These are phyloP conservation scores for Cervus canadensis DNA, from an alignment of 2,113 vertebrate species.

Conservation along the genomic window DNA sequence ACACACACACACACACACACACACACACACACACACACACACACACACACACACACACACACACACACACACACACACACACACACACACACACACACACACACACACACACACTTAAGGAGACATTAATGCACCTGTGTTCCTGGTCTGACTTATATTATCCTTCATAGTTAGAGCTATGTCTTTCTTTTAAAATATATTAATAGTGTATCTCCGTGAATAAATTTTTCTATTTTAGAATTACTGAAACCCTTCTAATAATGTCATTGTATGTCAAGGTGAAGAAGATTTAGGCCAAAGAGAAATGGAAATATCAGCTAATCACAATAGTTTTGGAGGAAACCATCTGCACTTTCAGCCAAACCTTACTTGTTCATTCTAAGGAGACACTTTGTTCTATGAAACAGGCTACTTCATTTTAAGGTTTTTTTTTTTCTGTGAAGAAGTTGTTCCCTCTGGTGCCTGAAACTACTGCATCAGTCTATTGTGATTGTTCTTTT, in stretches of 20 bases:
- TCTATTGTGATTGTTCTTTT: conserved; percentile 46
- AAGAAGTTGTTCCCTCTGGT: conserved; percentile 50
- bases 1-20: background rate
- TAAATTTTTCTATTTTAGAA: background rate
- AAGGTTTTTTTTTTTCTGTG: conserved; percentile 38
- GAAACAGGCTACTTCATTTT: conserved; percentile 26
- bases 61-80: background rate
- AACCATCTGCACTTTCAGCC: background rate
- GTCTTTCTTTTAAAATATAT: background rate
- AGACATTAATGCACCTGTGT: background rate
- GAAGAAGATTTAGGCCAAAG: background rate
- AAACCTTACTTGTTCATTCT: conserved; percentile 25
- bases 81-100: background rate
- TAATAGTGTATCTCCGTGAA: background rate
- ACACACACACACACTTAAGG: background rate
- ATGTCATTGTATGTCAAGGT: background rate
- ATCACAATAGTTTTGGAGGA: background rate
- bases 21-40: background rate
- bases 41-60: background rate
- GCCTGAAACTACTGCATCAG: conserved; percentile 31
- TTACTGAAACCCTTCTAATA: background rate
- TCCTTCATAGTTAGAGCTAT: background rate
- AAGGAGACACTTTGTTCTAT: conserved; percentile 14
- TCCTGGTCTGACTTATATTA: background rate
- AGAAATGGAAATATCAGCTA: background rate